Conservation (phyloP, 2,113 vertebrate genomes). For the Amphiprion percula region DNA sequence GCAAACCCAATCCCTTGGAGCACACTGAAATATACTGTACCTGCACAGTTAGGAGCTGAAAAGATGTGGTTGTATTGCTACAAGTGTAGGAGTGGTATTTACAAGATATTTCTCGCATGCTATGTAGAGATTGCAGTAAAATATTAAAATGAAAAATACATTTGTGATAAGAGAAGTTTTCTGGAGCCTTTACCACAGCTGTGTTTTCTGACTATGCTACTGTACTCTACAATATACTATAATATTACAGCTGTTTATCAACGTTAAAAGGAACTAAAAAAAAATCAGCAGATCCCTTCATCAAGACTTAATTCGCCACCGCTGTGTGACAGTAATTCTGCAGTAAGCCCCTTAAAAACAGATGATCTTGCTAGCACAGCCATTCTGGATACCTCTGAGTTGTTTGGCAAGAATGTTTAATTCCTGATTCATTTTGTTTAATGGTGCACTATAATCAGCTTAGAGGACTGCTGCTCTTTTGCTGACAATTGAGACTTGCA, state of each 20-base stretch:
- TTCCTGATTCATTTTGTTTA: constrained; percentile 67
- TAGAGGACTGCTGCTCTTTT: constrained; percentile 60
- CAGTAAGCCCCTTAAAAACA: constrained; percentile 62
- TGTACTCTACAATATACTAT: neutral
- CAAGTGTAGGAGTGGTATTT: neutral
- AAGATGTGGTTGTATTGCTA: neutral
- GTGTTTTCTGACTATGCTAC: neutral
- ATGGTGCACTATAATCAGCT: constrained; percentile 72
- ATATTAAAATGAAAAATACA: neutral
- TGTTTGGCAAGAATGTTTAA: constrained; percentile 63
- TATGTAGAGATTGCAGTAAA: no score
- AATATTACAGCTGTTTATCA: neutral
- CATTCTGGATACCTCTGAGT: constrained; percentile 33
- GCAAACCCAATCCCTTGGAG: constrained; percentile 34
- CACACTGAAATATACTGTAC: constrained; percentile 21
- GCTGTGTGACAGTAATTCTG: constrained; percentile 48
- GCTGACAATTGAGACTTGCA: constrained; percentile 34
- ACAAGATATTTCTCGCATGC: neutral
- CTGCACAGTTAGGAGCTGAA: constrained; percentile 11
- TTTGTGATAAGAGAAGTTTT: neutral
- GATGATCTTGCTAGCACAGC: constrained; percentile 45
- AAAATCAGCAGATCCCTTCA: constrained; percentile 20
- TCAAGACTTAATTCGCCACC: constrained; percentile 17
- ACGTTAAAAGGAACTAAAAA: constrained; percentile 24
- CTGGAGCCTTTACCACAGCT: neutral